A percentile compares a stretch with the other conserved stretches of the same genome.
These are phyloP conservation scores for Icerya purchasi DNA, from an alignment of 2,888 invertebrate species.

Conservation along the genomic window DNA sequence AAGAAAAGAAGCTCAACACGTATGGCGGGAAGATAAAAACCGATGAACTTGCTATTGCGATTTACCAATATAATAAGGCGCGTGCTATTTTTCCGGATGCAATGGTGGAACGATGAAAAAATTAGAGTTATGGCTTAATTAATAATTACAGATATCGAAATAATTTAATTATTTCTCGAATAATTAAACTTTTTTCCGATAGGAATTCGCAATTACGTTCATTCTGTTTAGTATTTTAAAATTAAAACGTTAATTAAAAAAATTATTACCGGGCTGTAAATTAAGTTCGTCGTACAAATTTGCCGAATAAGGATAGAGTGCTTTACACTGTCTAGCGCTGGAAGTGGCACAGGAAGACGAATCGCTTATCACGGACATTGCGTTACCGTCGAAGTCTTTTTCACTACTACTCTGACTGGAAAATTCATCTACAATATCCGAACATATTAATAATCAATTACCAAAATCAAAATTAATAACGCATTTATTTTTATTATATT, in stretches of 20 bases:
- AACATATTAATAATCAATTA: background rate
- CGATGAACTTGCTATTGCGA: too few species aligned
- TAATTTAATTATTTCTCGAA: background rate
- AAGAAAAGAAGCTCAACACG: too few species aligned
- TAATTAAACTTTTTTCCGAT: background rate
- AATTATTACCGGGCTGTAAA: conserved; percentile 37
- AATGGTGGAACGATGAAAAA: too few species aligned
- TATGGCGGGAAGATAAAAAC: too few species aligned
- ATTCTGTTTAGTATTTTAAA: background rate
- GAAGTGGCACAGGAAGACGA: conserved; percentile 23
- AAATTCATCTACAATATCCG: conserved; percentile 44
- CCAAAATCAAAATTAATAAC: too few species aligned
- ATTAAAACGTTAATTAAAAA: background rate
- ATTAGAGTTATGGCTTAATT: too few species aligned
- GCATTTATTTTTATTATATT: too few species aligned
- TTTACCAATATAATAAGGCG: too few species aligned
- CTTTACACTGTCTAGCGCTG: conserved; percentile 43
- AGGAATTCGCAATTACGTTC: background rate
- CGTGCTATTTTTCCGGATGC: too few species aligned
- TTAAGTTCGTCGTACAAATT: conserved; percentile 70
- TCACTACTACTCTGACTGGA: conserved; percentile 45
- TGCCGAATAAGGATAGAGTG: conserved; percentile 69
- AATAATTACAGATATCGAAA: too few species aligned
- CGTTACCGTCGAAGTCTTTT: conserved; percentile 21
- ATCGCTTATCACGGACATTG: conserved; percentile 12